These are phyloP conservation scores for Anguilla rostrata DNA, from an alignment of 2,113 vertebrate genomes.

Conservation along the genomic window DNA sequence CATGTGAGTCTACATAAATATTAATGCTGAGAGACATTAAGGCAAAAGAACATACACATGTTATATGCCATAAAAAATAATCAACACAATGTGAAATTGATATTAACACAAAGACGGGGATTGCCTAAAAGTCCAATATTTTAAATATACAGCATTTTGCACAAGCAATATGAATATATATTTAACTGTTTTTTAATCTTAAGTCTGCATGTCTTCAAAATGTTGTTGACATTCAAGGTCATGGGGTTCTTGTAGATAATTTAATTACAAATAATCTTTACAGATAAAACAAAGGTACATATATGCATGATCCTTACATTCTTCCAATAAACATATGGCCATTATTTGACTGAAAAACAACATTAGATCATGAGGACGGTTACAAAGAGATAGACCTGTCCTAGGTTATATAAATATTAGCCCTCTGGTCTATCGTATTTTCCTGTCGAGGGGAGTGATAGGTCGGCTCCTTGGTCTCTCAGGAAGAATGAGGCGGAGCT, in stretches of 20 bases:
- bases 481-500: constrained; percentile 63
- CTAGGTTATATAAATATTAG: background rate
- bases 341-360: background rate
- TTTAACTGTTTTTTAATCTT: background rate
- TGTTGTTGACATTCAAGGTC: background rate
- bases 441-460: constrained; percentile 61
- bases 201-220: background rate
- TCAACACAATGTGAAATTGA: background rate
- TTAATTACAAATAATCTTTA: background rate
- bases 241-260: background rate
- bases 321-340: background rate
- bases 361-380: background rate
- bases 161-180: background rate
- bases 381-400: background rate
- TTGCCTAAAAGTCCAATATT: background rate
- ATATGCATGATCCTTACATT: background rate
- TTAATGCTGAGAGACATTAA: background rate
- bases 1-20: background rate
- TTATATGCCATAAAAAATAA: background rate
- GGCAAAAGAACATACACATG: background rate
- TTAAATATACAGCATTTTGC: background rate
- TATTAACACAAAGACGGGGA: background rate
- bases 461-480: constrained; percentile 62
- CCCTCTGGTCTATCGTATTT: constrained; percentile 57
- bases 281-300: background rate